Evolutionary conservation across 2,888 invertebrate species (phyloP), one percentile per base, ranked within the genome.

Genomic region (Pristionchus exspectatus): DNA sequence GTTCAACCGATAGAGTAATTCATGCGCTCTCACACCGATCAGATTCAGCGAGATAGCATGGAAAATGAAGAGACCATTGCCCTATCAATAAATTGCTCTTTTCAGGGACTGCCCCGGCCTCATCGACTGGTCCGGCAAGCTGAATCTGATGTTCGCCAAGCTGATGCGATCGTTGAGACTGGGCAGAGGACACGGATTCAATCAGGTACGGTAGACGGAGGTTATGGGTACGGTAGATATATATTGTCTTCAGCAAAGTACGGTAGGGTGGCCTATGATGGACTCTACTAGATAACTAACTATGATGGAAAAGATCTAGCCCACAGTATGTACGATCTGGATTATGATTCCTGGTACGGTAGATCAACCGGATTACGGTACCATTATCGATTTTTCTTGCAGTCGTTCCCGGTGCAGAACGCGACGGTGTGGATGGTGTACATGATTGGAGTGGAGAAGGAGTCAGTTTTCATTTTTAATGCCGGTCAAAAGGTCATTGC

Each of bases 101-200:
- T 88, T 59, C 95, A 44, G 92, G 12, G 94, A 94, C 72, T 92
- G 91, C 56, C 94, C 95, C 3, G 93, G 93, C 0, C 97, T 97
- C 88, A 97, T 98, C 77, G 97, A 98, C 95, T 98, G 98, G 98
- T 97, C 97, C 0, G 96, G 97, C 94, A 96, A 97, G 94, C 96
- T 97, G 88, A 97, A 97, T n/a, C 93, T 95, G 94, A 95, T 96
- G 33, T 96, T 96, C 93, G 95, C 97, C 96, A 95, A 89, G 89
- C 84, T 92, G 33, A 87, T 77, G 86, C 56, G 90, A 77, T 90
- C 87, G 38, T 27, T 87, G 27, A 16, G 72, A 30, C 33, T 87
- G 87, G 87, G 87, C 30, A 72, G 87, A 54, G 87, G 87, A 54
- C 30, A 18, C 24, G 87, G 87, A 50, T 54, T 87, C 50, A 87